Conservation (phyloP, 2,113 vertebrate species). For the Chaetorhynchus papuensis region DNA sequence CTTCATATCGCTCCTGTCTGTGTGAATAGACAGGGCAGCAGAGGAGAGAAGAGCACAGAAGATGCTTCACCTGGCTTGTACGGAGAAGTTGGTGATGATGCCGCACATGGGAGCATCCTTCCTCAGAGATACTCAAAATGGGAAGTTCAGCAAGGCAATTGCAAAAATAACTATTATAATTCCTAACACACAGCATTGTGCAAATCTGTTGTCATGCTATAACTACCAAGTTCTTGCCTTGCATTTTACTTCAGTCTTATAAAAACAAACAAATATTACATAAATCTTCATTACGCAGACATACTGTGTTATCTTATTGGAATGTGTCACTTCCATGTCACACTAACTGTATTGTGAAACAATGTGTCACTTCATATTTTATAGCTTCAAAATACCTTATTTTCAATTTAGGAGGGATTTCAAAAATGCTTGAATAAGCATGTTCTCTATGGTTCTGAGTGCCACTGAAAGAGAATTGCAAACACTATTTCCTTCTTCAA, state of each 20-base stretch:
- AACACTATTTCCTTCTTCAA: background rate
- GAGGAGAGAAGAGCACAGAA: background rate
- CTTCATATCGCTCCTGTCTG: background rate
- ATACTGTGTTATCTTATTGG: background rate
- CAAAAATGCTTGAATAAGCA: background rate
- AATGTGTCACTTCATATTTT: background rate
- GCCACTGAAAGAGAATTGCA: accelerated
- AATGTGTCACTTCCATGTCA: background rate
- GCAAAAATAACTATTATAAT: background rate
- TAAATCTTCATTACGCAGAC: background rate
- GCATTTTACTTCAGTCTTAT: background rate
- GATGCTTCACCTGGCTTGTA: background rate
- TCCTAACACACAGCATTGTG: background rate
- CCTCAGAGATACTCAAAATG: background rate
- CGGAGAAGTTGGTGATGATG: background rate
- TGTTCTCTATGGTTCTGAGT: background rate
- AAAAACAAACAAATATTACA: background rate
- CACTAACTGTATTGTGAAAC: background rate
- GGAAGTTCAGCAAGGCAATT: background rate
- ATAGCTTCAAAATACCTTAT: background rate
- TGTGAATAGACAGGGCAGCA: background rate
- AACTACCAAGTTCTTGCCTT: background rate
- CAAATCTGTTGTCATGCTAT: background rate
- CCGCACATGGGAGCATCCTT: background rate
- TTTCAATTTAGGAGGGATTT: background rate